phyloP scores from a whole-genome alignment of 2,888 invertebrate genomes.

The Agapostemon virescens region DNA sequence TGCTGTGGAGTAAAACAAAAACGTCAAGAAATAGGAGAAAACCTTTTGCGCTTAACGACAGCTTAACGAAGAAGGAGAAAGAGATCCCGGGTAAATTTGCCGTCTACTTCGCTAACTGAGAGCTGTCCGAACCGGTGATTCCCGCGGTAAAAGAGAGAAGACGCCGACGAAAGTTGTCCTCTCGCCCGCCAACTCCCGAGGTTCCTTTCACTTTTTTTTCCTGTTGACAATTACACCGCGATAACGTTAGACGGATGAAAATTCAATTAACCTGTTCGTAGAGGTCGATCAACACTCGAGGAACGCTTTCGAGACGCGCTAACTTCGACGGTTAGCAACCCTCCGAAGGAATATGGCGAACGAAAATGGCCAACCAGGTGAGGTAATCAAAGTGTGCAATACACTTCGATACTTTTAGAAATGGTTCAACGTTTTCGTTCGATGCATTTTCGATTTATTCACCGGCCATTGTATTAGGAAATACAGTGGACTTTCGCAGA shows the following conservation, averaged over 20 bases:
- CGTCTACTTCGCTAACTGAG: constrained; percentile 63
- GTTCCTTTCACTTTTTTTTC: not conserved
- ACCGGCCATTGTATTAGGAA: not conserved
- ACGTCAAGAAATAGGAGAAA: constrained; percentile 9
- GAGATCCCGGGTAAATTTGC: constrained; percentile 57
- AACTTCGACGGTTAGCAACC: not conserved
- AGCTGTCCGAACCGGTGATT: constrained; percentile 48
- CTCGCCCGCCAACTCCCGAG: not conserved
- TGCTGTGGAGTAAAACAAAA: not conserved
- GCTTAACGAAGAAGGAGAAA: constrained; percentile 32
- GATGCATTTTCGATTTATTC: not conserved
- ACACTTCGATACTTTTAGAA: too few species aligned
- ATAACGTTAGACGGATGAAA: not conserved
- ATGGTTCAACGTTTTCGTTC: too few species aligned
- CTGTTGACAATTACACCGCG: not conserved
- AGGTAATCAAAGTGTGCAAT: not conserved
- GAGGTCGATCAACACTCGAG: constrained; percentile 10
- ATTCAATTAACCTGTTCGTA: constrained; percentile 17
- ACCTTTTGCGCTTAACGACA: constrained; percentile 42
- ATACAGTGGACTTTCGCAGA: not conserved
- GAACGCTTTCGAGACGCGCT: not conserved
- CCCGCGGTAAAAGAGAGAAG: not conserved
- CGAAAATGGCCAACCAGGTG: not conserved
- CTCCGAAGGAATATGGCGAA: constrained; percentile 12
- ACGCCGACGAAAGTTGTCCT: not conserved